These are phyloP conservation scores for Acanthiza pusilla DNA, from an alignment of 2,797 vertebrate genomes.

Conservation along the genomic window DNA sequence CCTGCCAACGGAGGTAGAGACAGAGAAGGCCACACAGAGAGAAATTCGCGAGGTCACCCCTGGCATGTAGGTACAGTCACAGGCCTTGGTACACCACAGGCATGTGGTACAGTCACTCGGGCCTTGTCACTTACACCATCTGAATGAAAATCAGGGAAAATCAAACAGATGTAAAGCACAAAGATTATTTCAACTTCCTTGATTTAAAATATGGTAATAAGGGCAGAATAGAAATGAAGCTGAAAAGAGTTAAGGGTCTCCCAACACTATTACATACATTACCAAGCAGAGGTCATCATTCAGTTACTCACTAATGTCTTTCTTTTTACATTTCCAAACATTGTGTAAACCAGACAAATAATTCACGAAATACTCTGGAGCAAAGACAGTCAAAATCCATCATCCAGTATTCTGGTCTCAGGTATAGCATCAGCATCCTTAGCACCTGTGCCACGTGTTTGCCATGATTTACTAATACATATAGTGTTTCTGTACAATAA, in stretches of 20 bases:
- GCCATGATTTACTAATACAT: neutral
- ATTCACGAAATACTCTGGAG: neutral
- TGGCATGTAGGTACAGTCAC: too few relatives aligned
- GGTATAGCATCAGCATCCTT: neutral
- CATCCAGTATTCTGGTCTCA: neutral
- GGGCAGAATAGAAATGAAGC: neutral
- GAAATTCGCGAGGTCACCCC: neutral
- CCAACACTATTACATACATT: neutral
- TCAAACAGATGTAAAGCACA: neutral
- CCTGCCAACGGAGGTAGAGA: neutral
- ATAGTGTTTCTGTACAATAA: neutral
- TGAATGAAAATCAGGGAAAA: neutral
- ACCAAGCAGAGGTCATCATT: neutral
- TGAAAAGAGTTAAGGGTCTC: neutral
- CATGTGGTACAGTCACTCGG: neutral
- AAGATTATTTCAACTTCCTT: neutral
- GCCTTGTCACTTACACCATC: neutral
- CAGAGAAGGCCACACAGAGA: neutral
- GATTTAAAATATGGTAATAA: neutral
- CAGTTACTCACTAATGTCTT: neutral
- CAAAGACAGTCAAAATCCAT: neutral
- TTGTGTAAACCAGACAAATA: neutral
- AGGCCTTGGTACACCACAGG: too few relatives aligned
- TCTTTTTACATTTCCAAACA: neutral
- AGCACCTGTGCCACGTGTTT: neutral